These are phyloP conservation scores for Melipona beecheii DNA, from an alignment of 2,888 invertebrate genomes.

Conservation along the genomic window DNA sequence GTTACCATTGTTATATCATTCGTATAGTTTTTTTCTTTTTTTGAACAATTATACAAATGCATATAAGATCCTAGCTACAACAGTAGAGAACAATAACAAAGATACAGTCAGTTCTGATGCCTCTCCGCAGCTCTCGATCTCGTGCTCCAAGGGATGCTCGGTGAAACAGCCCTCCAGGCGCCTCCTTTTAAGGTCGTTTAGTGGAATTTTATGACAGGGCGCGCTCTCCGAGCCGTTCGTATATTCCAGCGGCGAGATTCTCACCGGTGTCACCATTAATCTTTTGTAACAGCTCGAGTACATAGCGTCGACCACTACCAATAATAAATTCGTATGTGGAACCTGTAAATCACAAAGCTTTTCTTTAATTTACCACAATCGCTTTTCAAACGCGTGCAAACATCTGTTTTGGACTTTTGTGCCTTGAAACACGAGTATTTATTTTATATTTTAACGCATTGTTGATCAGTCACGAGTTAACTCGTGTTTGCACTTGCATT, in stretches of 20 bases:
- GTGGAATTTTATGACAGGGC: constrained; percentile 91
- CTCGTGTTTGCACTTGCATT: too few species aligned
- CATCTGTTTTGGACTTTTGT: too few species aligned
- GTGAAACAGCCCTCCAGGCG: constrained; percentile 91
- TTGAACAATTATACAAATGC: constrained; percentile 44
- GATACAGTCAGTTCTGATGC: constrained; percentile 75
- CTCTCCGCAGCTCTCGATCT: constrained; percentile 84
- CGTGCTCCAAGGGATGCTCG: constrained; percentile 88
- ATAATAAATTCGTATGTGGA: constrained; percentile 90
- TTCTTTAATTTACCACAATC: too few species aligned
- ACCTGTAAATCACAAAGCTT: constrained; percentile 81
- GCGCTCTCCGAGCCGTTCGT: constrained; percentile 83
- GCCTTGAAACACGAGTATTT: too few species aligned
- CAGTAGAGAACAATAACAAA: constrained; percentile 59
- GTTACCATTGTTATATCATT: background rate
- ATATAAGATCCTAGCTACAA: constrained; percentile 58
- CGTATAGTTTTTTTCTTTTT: background rate
- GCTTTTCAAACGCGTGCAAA: too few species aligned
- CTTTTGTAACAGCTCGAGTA: constrained; percentile 84
- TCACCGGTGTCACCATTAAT: constrained; percentile 85
- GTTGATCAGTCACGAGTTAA: too few species aligned
- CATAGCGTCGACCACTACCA: constrained; percentile 89
- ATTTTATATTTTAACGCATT: too few species aligned
- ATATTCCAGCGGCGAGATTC: constrained; percentile 83
- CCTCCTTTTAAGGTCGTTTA: constrained; percentile 89